A percentile compares a stretch with the other conserved stretches of the same genome.
Conservation (phyloP, 2,888 invertebrate species). For the Strigamia maritima region DNA sequence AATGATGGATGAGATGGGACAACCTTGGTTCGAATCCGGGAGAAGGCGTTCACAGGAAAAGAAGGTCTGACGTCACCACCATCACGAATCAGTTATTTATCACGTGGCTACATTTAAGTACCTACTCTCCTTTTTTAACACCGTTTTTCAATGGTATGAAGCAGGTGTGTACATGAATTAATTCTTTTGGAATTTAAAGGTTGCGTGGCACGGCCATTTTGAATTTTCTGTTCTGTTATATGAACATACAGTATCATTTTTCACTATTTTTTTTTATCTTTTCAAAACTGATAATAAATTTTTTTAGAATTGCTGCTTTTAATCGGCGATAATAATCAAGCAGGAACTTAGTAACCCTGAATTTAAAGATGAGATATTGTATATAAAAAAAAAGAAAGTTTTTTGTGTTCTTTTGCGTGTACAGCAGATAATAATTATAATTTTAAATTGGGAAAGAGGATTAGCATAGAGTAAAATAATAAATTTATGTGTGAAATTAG, state of each 20-base stretch:
- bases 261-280: background rate
- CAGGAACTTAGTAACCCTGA: constrained; percentile 12
- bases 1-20: background rate
- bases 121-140: constrained; percentile 16
- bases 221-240: background rate
- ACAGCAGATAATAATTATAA: background rate
- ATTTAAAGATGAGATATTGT: background rate
- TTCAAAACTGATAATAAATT: background rate
- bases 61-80: background rate
- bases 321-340: background rate
- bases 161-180: constrained; percentile 11
- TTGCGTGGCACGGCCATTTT: background rate
- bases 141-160: constrained; percentile 12
- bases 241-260: background rate
- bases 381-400: background rate
- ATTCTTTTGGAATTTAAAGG: background rate
- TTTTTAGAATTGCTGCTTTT: background rate
- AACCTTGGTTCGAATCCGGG: constrained; percentile 11
- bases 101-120: constrained; percentile 1
- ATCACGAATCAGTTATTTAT: constrained; percentile 2
- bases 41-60: background rate
- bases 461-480: background rate
- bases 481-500: background rate
- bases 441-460: background rate
- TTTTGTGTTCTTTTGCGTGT: background rate